phyloP scores from a whole-genome alignment of 2,113 vertebrate genomes.

The Calidris pugnax region DNA sequence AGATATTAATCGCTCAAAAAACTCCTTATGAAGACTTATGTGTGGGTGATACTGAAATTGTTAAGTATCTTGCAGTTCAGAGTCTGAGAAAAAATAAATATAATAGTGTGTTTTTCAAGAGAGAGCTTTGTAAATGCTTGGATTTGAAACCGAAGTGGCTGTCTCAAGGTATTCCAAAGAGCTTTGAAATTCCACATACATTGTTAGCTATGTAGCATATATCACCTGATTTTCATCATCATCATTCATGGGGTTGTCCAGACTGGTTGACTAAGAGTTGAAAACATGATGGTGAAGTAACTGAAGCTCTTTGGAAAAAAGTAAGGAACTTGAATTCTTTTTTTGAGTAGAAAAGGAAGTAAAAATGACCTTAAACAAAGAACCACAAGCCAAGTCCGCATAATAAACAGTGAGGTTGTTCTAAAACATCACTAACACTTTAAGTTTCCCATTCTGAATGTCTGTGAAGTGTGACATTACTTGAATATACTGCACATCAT shows the following conservation, averaged over 20 bases:
- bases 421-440: neutral
- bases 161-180: neutral
- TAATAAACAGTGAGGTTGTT: neutral
- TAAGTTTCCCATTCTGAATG: neutral
- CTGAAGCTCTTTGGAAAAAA: neutral
- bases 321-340: neutral
- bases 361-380: neutral
- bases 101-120: neutral
- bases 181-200: neutral
- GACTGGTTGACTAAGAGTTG: neutral
- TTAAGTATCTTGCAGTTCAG: neutral
- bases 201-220: rapidly evolving
- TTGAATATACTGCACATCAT: neutral
- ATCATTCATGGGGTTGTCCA: neutral
- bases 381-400: neutral
- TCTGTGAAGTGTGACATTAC: neutral
- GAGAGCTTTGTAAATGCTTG: neutral
- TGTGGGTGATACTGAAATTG: neutral
- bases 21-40: neutral
- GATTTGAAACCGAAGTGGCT: neutral
- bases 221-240: neutral
- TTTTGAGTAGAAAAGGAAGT: neutral
- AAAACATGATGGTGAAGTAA: neutral
- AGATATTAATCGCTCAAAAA: neutral
- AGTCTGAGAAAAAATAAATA: neutral